Percentiles rank a stretch among this genome's conserved stretches.
phyloP scores from a whole-genome alignment of 2,797 vertebrate species.

The Anabas testudineus region DNA sequence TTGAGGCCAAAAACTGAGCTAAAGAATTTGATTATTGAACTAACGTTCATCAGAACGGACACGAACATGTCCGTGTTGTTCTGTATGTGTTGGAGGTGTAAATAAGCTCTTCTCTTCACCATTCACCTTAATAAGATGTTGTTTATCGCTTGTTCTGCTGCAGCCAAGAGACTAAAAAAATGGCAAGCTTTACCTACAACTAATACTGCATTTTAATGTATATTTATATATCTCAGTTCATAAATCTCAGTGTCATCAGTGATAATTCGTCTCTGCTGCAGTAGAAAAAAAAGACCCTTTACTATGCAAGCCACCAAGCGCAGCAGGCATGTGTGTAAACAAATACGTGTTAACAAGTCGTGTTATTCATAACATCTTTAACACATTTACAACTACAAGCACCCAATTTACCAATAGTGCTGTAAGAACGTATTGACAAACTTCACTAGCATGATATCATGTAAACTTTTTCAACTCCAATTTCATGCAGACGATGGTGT shows the following conservation, averaged over 20 bases:
- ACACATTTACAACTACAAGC: no score
- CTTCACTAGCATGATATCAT: no score
- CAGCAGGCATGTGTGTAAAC: not conserved
- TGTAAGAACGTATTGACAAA: no score
- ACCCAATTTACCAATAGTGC: no score
- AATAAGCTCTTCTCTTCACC: conserved; percentile 1
- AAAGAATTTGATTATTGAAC: not conserved
- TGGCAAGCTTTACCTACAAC: not conserved
- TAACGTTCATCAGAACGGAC: conserved; percentile 38
- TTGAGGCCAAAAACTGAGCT: not conserved
- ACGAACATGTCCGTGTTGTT: conserved; percentile 6
- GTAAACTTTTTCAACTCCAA: no score
- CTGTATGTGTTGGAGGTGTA: not conserved
- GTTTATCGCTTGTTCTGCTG: conserved; percentile 17
- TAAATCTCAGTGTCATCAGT: conserved; percentile 6
- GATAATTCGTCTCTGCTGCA: conserved; percentile 1
- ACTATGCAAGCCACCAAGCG: not conserved
- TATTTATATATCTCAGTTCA: not conserved
- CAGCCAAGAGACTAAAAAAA: not conserved
- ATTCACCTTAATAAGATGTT: not conserved
- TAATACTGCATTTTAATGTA: conserved; percentile 21
- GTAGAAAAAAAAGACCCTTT: conserved; percentile 14
- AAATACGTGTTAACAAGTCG: no score
- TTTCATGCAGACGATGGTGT: no score
- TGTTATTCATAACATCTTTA: no score